phyloP scores from a whole-genome alignment of 2,888 invertebrate species.

The Philopedon plagiatum region DNA sequence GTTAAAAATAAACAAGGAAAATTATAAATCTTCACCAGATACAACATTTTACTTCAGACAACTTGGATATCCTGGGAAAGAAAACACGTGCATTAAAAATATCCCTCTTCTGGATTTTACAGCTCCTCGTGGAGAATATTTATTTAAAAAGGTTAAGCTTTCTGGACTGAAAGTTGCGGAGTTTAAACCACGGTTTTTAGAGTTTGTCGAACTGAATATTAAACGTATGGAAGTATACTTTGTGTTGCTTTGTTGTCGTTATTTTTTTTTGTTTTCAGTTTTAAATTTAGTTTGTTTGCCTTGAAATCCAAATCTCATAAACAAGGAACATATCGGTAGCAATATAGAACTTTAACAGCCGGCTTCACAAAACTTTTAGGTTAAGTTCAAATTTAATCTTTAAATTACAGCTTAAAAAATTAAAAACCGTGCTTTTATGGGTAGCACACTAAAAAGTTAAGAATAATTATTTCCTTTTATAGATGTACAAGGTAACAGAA shows the following conservation, averaged over 20 bases:
- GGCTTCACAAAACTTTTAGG: no score
- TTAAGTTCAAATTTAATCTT: no score
- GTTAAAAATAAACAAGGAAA: conserved; percentile 25
- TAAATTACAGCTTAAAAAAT: no score
- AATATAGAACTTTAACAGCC: no score
- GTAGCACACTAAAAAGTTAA: no score
- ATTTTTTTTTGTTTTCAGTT: not conserved
- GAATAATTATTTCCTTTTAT: no score
- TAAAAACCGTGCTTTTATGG: no score
- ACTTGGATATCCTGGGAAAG: conserved; percentile 24
- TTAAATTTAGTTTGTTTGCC: not conserved
- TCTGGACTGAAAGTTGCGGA: conserved; percentile 12
- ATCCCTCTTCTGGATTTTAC: conserved; percentile 34
- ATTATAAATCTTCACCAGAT: conserved; percentile 27
- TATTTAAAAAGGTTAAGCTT: conserved; percentile 37
- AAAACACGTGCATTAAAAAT: conserved; percentile 37
- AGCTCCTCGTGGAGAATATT: conserved; percentile 33
- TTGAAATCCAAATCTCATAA: not conserved
- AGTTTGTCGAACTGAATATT: conserved; percentile 29
- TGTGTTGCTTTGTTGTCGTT: not conserved
- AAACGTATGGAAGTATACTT: conserved; percentile 3
- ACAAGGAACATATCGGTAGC: no score
- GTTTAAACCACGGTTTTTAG: conserved; percentile 11
- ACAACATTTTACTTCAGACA: conserved; percentile 21
- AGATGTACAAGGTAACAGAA: no score